Base-by-base conservation (phyloP, 2,888 invertebrate genomes). In the Melinaea menophilus region DNA sequence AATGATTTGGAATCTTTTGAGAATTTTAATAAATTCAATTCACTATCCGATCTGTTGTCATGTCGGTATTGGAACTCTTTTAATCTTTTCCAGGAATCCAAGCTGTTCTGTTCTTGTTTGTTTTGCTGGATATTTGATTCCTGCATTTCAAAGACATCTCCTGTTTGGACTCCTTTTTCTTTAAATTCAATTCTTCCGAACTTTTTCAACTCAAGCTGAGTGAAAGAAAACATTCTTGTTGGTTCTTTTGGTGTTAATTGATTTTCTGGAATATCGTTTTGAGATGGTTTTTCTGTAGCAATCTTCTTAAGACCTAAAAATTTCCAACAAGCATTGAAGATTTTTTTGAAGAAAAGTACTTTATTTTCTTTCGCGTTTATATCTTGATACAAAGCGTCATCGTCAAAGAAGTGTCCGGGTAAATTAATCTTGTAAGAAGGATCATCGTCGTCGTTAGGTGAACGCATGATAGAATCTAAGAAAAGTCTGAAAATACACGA, bases 381-480 rank as follows among this genome's bases (percentile, higher is more conserved):
- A 37, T 66, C 65, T 11, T 63, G 59, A 34, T 65, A 66, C 11
- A 69, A 54, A 33, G 63, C 63, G 48, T 78, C 76, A 9, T 74
- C 75, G 22, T 78, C 77, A 54, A 77, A 76, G 4, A 72, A 66
- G 59, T 68, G 65, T 33, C 64, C 71, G 2, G 73, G 75, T 61
- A 76, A 78, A 11, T 68, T 66, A 34, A 73, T 68, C 69, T 75
- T 80, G 1, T 74, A 65, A 12, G 65, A 66, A 13, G 61, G 61
- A 41, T 71, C 68, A 2, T 77, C 78, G 1, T 62, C 65, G 9
- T 86, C 85, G 47, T 76, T 73, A n/a, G 89, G 89, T 46, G 86
- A 82, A 34, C 83, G 79, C 90, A 90, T 90, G 13, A 88, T 73
- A 11, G 80, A 68, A 22, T 87, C 81, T 70, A 90, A 75, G 65